Base-by-base conservation (phyloP, 1,140 invertebrate genomes). In the Trialeurodes vaporariorum region DNA sequence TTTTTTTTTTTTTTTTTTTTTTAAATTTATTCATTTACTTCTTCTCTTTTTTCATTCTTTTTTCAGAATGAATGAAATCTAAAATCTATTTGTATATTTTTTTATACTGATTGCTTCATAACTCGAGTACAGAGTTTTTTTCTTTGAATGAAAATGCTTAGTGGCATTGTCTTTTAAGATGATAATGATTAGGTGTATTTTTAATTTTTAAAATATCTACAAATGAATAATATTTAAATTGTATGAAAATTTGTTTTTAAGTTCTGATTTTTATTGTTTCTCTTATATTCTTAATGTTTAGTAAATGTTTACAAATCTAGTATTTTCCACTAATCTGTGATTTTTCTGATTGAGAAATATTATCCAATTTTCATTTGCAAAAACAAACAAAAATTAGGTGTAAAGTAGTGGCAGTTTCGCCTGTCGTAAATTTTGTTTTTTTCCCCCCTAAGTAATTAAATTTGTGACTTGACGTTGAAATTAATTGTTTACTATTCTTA, bases 251-350 rank as follows among this genome's bases (percentile, higher is more conserved):
- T 9, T 49, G 34, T 49, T 49, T 49, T 49, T 49, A 49, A 49
- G 34, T 49, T 49, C 34, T 49, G 34, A 49, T 49, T 49, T 49
- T 49, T 49, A 49, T 49, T 49, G 34, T 49, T 49, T 49, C 34
- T 49, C 34, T 49, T 49, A 49, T 49, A 49, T 17, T 49, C 17
- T 5, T 49, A 49, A 49, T 49, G 34, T 49, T n/a, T 49, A 49
- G 34, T 49, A 17, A 49, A 49, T 49, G 5, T 49, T 49, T 49
- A 49, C 34, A 49, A 49, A 49, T 49, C 34, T 49, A 49, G 34
- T 49, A 49, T 49, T 49, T n/a, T 49, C 34, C 34, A 49, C 34
- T 49, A 49, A 49, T 49, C 34, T 49, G 34, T 49, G 34, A 49
- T 49, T 49, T 49, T 49, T 49, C 34, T 49, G 34, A 49, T 9